Base-by-base conservation (phyloP, 1,140 invertebrate genomes). In the Diabrotica virgifera region DNA sequence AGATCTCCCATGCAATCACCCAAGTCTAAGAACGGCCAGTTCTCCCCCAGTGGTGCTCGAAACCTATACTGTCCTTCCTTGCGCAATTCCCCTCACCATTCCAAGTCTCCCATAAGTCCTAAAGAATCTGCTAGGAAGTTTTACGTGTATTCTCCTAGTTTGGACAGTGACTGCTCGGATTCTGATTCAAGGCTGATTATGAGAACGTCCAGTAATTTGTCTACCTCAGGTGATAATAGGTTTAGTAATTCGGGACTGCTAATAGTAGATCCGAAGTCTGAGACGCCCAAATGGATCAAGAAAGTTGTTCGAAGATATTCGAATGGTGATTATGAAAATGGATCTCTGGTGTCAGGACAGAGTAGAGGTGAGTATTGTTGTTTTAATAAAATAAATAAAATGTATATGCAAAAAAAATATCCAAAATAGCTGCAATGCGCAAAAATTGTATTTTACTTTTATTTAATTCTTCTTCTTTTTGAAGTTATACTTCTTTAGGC, bases 321-420 rank as follows among this genome's bases (percentile, higher is more conserved):
- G 7, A 78, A 75, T 66, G 74, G 74, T 2, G 78, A 79, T 66
- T 79, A 78, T 66, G 78, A 79, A 62, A 78, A 77, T 66, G 72
- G 77, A 63, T 79, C 78, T 6, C 66, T 78, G 46, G 36, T 79
- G 11, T 78, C 76, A 11, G 78, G 75, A 66, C 75, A 78, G 62
- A 78, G 76, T 69, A 70, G 77, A 74, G 78, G 78, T 79, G 71
- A 65, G 67, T n/a, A n/a, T n/a, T n/a, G n/a, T n/a, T n/a, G n/a
- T n/a, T n/a, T n/a, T n/a, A n/a, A n/a, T n/a, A n/a, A n/a, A n/a
- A n/a, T n/a, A n/a, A n/a, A n/a, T n/a, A n/a, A n/a, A n/a, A n/a
- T n/a, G n/a, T n/a, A n/a, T n/a, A n/a, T n/a, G n/a, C n/a, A n/a
- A n/a, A n/a, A n/a, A n/a, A n/a, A n/a, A n/a, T n/a, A n/a, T n/a